Evolutionary conservation across 2,888 invertebrate genomes (phyloP), one percentile per base, ranked within the genome.

Genomic region (Lapara coniferarum): DNA sequence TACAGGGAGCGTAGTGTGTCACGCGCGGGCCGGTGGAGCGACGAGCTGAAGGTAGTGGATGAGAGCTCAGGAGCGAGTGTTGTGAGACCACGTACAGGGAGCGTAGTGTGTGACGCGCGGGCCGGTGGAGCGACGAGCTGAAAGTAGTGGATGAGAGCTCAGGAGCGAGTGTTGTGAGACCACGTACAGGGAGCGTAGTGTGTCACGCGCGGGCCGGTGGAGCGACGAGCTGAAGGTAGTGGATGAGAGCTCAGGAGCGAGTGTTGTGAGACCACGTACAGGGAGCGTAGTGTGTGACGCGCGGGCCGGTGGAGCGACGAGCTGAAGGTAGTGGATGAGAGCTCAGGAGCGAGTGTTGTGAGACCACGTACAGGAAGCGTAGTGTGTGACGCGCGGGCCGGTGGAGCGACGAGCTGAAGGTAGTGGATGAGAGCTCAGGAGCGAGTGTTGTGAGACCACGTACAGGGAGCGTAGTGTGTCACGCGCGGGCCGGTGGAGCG

Each of bases 251-350:
- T 19, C 44, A 58, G 58, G 37, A 58, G 58, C 44, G 58, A 58
- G 58, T 58, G 37, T 58, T 58, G 58, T 53, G 53, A 53, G 53
- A 53, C 53, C 58, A 44, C n/a, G 58, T 37, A 37, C 37, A 58
- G 37, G 10, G 58, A 58, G n/a, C 44, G 58, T 58, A 58, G 58
- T 57, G 57, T n/a, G 57, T 37, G 57, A 57, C 58, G 37, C 25
- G 25, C 25, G n/a, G n/a, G 46, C 46, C 59, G 59, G 59, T 59
- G 59, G 46, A 59, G 16, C 59, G 59, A 59, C 44, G 59, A 59
- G 59, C 59, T 59, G 46, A 44, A 58, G 58, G 58, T 58, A 58
- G 46, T 59, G 46, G 59, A 59, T 59, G 59, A 59, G 59, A 46
- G 46, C 59, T 59, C 44, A 58, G 58, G 37, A 58, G 58, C 44